Evolutionary conservation across 2,888 invertebrate genomes (phyloP), one percentile per base, ranked within the genome.

Genomic region (Leptinotarsa haldemani): DNA sequence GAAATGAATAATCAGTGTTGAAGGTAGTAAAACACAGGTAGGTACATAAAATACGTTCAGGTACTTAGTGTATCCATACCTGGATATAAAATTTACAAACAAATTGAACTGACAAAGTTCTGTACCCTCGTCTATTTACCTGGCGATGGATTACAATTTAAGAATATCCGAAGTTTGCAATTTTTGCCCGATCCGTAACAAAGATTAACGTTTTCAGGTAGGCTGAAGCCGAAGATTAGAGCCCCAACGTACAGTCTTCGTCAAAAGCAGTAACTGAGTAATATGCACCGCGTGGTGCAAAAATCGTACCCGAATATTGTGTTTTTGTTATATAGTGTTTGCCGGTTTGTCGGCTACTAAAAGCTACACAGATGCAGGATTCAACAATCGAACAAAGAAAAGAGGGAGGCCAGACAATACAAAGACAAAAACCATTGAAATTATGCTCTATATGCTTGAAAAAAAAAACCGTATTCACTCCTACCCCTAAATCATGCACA

Each of bases 401-500:
- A 18, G 25, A 40, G 40, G 30, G 61, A 61, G 61, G 61, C 40
- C 25, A 61, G 7, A 61, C 61, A 61, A 61, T 15, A 25, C 25
- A 61, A 61, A 30, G 40, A 40, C 40, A 61, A 40, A n/a, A 61
- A 40, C 40, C 30, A 61, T 4, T 5, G 15, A 22, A 56, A 20
- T 22, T 9, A 22, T 12, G 56, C 22, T 56, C 30, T 61, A 40
- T 47, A 65, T 63, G 16, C 47, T 18, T 47, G 16, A 46, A 65
- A 66, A 30, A 30, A 18, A 52, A 25, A 46, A 22, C 40, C 56
- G 20, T 56, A 52, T 20, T 30, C 61, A 66, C 53, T 53, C 53
- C 67, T 67, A 67, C 67, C 56, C 68, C 68, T 68, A 66, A 58
- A 58, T 46, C 68, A 68, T 68, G 68, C 68, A 68, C 68, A 56